phyloP scores from a whole-genome alignment of 2,888 invertebrate species.

The Himalopsyche japonica region DNA sequence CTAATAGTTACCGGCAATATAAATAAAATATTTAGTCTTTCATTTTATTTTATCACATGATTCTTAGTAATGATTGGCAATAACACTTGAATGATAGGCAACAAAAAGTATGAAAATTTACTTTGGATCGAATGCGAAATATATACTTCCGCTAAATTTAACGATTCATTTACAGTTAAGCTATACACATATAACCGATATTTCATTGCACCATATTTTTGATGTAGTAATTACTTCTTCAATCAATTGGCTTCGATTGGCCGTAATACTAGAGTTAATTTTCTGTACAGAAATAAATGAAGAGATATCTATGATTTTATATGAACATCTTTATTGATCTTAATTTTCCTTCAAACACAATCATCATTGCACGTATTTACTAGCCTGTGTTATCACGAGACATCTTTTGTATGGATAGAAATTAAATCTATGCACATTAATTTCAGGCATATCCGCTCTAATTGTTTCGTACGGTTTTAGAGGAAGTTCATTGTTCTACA shows the following conservation, averaged over 20 bases:
- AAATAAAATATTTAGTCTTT: too few species aligned
- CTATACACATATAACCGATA: too few species aligned
- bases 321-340: not conserved
- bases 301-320: not conserved
- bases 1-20: too few species aligned
- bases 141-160: too few species aligned
- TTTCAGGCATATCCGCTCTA: not conserved
- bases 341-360: not conserved
- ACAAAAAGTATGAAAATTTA: too few species aligned
- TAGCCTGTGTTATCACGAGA: not conserved
- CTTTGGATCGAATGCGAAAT: too few species aligned
- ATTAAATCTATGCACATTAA: not conserved
- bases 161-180: too few species aligned
- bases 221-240: not conserved
- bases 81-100: too few species aligned
- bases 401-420: not conserved
- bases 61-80: too few species aligned
- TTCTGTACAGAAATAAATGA: not conserved
- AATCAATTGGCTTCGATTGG: not conserved
- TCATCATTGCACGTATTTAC: not conserved
- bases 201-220: too few species aligned
- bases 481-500: not conserved
- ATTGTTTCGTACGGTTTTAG: not conserved
- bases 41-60: too few species aligned
- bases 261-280: not conserved